These are phyloP conservation scores for Neolamprologus ventralis DNA, from an alignment of 2,113 vertebrate genomes.

Conservation along the genomic window DNA sequence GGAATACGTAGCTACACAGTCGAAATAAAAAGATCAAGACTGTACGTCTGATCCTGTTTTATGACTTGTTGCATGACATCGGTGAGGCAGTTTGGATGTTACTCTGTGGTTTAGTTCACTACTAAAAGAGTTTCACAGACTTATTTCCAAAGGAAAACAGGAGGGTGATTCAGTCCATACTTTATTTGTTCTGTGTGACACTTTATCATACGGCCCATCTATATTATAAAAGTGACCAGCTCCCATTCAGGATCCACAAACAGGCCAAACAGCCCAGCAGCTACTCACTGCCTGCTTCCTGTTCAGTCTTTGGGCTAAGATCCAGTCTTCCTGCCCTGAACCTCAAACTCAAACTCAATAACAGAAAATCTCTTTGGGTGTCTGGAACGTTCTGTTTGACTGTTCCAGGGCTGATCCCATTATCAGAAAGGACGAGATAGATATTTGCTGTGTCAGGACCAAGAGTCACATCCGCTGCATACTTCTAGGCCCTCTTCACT, in stretches of 20 bases:
- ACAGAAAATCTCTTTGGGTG: background rate
- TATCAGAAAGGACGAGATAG: background rate
- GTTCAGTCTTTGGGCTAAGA: background rate
- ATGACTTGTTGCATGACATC: background rate
- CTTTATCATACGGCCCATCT: background rate
- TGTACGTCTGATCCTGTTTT: background rate
- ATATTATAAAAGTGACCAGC: background rate
- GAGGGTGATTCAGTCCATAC: background rate
- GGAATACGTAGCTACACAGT: background rate
- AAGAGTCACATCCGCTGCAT: background rate
- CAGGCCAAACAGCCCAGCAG: background rate
- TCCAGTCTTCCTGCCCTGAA: background rate
- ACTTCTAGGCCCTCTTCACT: background rate
- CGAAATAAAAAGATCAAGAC: background rate
- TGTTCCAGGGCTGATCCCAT: background rate
- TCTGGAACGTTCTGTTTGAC: background rate
- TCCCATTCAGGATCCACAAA: background rate
- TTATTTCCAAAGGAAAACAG: background rate
- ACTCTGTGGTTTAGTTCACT: background rate
- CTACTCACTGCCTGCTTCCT: accelerated
- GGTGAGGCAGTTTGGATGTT: accelerated
- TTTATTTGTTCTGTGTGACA: background rate
- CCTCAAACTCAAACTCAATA: background rate
- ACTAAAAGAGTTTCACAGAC: background rate
- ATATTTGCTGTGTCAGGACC: background rate